Percentiles rank a stretch among this genome's conserved stretches.
Evolutionary conservation across 1,140 invertebrate species (phyloP).

Genomic region (Zaprionus nigranus): DNA sequence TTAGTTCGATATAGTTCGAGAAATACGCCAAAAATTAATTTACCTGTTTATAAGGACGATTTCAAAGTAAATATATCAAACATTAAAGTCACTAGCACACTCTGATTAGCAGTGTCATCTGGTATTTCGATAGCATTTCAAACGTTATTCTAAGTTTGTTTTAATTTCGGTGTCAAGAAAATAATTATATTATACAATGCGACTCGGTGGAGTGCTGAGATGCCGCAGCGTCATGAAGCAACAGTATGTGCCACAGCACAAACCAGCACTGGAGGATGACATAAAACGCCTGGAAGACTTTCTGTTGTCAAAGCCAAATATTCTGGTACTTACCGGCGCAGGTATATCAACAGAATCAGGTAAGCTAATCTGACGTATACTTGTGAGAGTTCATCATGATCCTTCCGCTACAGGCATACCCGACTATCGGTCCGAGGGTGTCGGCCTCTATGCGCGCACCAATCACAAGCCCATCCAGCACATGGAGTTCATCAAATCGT

Average conservation of each 20-base stretch:
- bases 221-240: slow-evolving; percentile 55
- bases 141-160: neutral
- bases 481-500: slow-evolving; percentile 92
- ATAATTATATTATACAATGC: slow-evolving; percentile 56
- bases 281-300: slow-evolving; percentile 88
- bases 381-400: neutral
- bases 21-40: neutral
- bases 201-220: slow-evolving; percentile 45
- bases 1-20: neutral
- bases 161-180: slow-evolving; percentile 3
- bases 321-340: slow-evolving; percentile 94
- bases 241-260: slow-evolving; percentile 90
- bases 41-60: neutral
- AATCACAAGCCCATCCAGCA: slow-evolving; percentile 93
- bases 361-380: slow-evolving; percentile 56
- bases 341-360: slow-evolving; percentile 97
- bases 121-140: neutral
- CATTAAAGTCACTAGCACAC: neutral
- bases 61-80: neutral
- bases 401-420: slow-evolving; percentile 90
- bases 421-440: slow-evolving; percentile 96
- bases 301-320: slow-evolving; percentile 86
- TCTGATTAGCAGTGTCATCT: neutral
- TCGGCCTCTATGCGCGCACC: slow-evolving; percentile 95
- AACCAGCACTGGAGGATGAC: slow-evolving; percentile 87